Conservation (phyloP, 2,113 vertebrate species). For the Micromys minutus region DNA sequence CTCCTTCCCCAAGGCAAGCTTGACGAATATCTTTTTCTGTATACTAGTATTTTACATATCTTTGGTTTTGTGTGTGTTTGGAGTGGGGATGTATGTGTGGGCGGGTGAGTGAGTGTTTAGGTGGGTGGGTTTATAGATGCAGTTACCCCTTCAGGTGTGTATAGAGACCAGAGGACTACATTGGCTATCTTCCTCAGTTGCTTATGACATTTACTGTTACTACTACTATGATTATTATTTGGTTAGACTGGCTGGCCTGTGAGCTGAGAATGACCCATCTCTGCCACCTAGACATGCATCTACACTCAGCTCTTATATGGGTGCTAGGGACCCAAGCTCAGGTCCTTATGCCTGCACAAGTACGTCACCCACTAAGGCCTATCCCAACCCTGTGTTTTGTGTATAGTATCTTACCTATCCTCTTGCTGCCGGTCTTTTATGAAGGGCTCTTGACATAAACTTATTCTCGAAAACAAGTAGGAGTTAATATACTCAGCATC, state of each 20-base stretch:
- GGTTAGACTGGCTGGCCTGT: neutral
- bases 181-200: neutral
- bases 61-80: neutral
- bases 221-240: neutral
- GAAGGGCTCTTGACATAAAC: neutral
- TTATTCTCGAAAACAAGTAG: conserved; percentile 7
- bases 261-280: neutral
- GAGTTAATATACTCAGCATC: neutral
- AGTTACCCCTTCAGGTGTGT: neutral
- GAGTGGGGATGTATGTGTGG: neutral
- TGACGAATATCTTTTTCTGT: neutral
- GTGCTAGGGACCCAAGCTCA: neutral
- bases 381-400: neutral
- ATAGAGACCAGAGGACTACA: neutral
- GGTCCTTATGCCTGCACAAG: neutral
- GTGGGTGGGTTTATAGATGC: neutral
- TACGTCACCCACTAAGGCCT: neutral
- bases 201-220: neutral
- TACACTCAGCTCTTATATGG: neutral
- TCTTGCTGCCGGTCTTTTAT: neutral
- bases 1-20: neutral
- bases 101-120: too few relatives aligned
- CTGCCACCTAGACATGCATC: neutral
- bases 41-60: neutral
- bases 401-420: neutral